These are phyloP conservation scores for Pituophis catenifer DNA, from an alignment of 2,113 vertebrate genomes.

Conservation along the genomic window DNA sequence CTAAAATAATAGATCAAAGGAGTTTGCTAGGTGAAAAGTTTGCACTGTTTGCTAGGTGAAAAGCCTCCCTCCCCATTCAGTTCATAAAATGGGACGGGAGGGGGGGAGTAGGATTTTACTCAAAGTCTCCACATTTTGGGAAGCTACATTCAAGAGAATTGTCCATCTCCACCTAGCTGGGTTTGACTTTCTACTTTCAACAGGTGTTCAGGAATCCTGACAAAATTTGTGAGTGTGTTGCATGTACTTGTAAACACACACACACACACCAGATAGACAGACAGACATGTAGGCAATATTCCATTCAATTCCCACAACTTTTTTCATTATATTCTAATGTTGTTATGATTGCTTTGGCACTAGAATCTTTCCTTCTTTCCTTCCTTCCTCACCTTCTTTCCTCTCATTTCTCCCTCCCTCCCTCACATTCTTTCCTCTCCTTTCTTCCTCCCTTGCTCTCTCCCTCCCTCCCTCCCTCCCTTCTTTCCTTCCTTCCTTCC, in stretches of 20 bases:
- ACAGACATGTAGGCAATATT: neutral
- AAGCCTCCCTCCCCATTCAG: neutral
- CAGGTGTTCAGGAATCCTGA: neutral
- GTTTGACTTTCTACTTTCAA: neutral
- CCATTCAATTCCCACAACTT: neutral
- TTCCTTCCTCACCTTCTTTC: neutral
- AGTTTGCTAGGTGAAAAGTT: neutral
- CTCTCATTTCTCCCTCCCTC: fast-evolving
- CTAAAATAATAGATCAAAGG: neutral
- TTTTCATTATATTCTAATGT: neutral
- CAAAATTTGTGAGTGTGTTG: neutral
- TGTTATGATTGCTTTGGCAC: neutral
- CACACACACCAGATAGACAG: neutral
- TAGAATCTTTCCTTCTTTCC: neutral
- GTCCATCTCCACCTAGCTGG: neutral
- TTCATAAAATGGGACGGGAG: fast-evolving
- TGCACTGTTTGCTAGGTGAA: neutral
- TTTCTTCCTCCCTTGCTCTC: neutral
- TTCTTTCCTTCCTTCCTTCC: neutral
- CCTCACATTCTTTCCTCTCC: too few species aligned
- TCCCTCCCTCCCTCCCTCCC: neutral
- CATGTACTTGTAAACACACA: neutral
- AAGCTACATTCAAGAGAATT: neutral
- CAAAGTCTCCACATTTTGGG: neutral
- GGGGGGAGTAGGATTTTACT: too few species aligned